These are phyloP conservation scores for Euwallacea fornicatus DNA, from an alignment of 1,140 invertebrate species.

Conservation along the genomic window DNA sequence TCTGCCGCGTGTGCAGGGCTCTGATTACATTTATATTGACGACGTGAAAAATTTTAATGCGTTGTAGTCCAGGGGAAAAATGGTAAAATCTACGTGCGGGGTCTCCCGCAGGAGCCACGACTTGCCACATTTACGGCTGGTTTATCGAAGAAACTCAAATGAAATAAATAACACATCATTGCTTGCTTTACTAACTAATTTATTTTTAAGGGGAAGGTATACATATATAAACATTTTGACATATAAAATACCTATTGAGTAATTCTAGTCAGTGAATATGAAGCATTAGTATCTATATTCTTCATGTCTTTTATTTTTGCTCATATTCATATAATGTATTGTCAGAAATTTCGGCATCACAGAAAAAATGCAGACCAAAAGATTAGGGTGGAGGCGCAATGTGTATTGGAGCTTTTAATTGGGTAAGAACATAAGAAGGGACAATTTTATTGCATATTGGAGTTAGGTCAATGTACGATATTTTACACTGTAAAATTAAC, in stretches of 20 bases:
- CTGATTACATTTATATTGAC: too few relatives aligned
- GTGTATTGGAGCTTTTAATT: constrained; percentile 10
- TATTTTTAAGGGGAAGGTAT: constrained; percentile 30
- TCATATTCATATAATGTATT: constrained; percentile 21
- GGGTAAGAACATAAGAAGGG: background rate
- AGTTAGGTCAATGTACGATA: background rate
- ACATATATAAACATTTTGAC: constrained; percentile 38
- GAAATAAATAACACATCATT: constrained; percentile 19
- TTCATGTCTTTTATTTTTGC: background rate
- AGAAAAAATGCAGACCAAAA: constrained; percentile 33
- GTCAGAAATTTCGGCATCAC: constrained; percentile 29
- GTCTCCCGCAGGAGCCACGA: too few relatives aligned
- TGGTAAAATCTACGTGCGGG: too few relatives aligned
- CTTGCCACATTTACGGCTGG: too few relatives aligned
- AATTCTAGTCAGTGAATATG: constrained; percentile 1
- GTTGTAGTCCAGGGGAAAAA: too few relatives aligned
- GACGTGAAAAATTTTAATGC: too few relatives aligned
- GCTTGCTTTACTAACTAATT: constrained; percentile 35
- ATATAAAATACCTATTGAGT: constrained; percentile 34
- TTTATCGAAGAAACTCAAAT: background rate
- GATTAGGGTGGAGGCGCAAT: background rate
- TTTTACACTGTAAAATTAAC: background rate
- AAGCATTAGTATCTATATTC: background rate
- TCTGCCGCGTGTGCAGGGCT: too few relatives aligned
- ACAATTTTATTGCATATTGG: constrained; percentile 2